A percentile compares a stretch with the other conserved stretches of the same genome.
Evolutionary conservation across 2,797 vertebrate genomes (phyloP).

Genomic region (Sebastes melanostomus): DNA sequence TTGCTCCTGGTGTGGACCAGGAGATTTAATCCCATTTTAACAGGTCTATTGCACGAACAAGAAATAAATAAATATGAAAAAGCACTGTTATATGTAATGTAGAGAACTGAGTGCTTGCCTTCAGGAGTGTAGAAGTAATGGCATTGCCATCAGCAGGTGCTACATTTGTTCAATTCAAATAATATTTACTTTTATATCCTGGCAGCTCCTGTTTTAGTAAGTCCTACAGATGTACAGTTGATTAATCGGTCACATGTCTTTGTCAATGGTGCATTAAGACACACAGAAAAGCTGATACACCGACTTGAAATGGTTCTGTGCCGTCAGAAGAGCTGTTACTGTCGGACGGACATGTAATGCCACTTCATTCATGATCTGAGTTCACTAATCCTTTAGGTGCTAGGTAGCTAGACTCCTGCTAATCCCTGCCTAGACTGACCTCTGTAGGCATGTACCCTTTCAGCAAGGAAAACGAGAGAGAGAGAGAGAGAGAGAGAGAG

Average conservation of each 20-base stretch:
- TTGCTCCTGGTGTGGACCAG: neutral
- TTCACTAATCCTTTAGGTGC: slow-evolving; percentile 12
- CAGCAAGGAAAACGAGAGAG: neutral
- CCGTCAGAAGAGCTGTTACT: neutral
- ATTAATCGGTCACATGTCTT: neutral
- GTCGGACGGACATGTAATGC: neutral
- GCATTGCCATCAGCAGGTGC: neutral
- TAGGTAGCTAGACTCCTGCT: slow-evolving; percentile 18
- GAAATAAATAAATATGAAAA: neutral
- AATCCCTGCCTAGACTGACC: slow-evolving; percentile 20
- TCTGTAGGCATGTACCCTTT: neutral
- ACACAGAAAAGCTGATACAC: neutral
- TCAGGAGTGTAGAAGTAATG: neutral
- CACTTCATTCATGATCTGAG: neutral
- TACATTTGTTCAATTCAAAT: neutral
- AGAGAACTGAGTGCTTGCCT: neutral
- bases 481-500: neutral
- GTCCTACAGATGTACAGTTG: neutral
- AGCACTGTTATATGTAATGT: neutral
- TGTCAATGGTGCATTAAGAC: neutral
- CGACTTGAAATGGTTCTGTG: neutral
- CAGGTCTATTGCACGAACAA: neutral
- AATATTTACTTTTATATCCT: neutral
- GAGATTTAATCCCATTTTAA: slow-evolving; percentile 15
- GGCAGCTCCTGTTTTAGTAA: neutral